These are phyloP conservation scores for Ascaphus truei DNA, from an alignment of 2,113 vertebrate genomes.

Conservation along the genomic window DNA sequence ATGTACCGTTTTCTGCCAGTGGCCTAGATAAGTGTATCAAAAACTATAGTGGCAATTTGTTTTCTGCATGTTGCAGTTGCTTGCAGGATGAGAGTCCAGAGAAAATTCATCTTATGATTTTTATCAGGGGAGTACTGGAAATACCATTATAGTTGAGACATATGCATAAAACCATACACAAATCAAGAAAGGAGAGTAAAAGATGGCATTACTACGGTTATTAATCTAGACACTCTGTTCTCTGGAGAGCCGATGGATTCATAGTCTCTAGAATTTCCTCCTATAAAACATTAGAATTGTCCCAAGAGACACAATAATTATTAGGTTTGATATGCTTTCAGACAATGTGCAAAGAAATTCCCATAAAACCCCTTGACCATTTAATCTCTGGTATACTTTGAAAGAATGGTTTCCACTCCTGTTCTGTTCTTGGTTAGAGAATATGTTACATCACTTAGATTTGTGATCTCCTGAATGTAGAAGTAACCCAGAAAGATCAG, in stretches of 20 bases:
- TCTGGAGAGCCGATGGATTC: not conserved
- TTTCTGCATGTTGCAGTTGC: not conserved
- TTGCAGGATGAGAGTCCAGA: not conserved
- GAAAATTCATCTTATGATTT: not conserved
- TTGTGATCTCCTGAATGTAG: too few species aligned
- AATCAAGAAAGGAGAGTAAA: not conserved
- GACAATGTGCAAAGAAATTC: not conserved
- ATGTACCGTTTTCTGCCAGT: not conserved
- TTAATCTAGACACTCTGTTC: conserved; percentile 6
- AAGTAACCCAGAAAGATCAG: too few species aligned
- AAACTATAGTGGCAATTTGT: not conserved
- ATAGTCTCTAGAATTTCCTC: not conserved
- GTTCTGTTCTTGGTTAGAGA: too few species aligned
- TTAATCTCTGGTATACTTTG: too few species aligned
- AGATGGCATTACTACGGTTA: not conserved
- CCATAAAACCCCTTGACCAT: not conserved
- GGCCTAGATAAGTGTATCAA: not conserved
- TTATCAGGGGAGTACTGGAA: not conserved
- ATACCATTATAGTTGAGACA: not conserved
- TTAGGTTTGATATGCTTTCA: not conserved
- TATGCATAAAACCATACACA: not conserved
- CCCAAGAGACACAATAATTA: not conserved
- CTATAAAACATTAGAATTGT: not conserved
- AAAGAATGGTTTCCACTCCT: too few species aligned
- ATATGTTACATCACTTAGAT: too few species aligned